phyloP scores from a whole-genome alignment of 2,113 vertebrate genomes.

The Trichechus manatus region DNA sequence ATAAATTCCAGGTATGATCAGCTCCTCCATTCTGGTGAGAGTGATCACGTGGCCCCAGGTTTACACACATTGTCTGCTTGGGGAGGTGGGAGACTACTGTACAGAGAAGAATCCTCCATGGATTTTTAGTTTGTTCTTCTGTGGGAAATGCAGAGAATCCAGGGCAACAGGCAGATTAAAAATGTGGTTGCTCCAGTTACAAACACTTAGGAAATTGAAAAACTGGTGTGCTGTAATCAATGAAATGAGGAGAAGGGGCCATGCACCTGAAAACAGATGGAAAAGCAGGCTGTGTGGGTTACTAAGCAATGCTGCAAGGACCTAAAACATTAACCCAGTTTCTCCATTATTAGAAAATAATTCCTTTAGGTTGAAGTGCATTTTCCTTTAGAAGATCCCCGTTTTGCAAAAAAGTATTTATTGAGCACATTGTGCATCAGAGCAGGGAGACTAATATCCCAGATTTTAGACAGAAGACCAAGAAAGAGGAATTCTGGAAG shows the following conservation, averaged over 20 bases:
- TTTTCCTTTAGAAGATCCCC: slow-evolving; percentile 16
- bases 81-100: not conserved
- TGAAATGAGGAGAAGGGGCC: not conserved
- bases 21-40: slow-evolving; percentile 82
- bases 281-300: not conserved
- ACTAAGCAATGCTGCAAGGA: not conserved
- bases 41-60: slow-evolving; percentile 8
- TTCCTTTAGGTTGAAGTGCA: not conserved
- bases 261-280: not conserved
- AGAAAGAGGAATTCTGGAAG: not conserved
- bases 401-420: slow-evolving; percentile 21
- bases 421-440: not conserved
- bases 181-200: not conserved
- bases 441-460: not conserved
- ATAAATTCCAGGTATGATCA: slow-evolving; percentile 80
- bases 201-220: not conserved
- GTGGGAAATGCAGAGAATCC: not conserved
- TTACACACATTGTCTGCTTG: not conserved
- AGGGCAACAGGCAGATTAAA: not conserved
- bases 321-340: not conserved
- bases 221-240: not conserved
- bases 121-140: not conserved
- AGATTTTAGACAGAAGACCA: not conserved
- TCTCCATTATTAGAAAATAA: not conserved
- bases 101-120: not conserved